Evolutionary conservation across 2,797 vertebrate species (phyloP).

Genomic region (Acomys russatus): DNA sequence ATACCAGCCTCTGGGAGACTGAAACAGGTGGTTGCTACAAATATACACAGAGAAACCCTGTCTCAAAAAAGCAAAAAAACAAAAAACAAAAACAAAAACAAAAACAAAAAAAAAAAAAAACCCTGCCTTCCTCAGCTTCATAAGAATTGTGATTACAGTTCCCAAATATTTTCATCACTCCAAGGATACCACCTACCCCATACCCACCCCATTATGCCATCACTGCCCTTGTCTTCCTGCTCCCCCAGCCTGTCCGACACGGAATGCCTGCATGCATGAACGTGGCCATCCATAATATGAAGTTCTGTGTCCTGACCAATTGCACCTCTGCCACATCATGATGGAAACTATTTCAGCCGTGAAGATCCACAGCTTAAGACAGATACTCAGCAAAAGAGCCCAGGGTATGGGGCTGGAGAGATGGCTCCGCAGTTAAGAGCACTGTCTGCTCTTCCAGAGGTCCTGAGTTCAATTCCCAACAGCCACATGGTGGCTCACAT

Average conservation of each 20-base stretch:
- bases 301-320: not conserved
- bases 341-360: not conserved
- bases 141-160: not conserved
- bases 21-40: no score
- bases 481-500: no score
- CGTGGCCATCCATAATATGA: not conserved
- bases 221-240: not conserved
- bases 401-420: no score
- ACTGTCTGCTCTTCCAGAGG: no score
- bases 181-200: not conserved
- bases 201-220: not conserved
- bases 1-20: no score
- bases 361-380: not conserved
- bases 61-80: no score
- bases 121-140: not conserved
- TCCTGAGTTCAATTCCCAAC: no score
- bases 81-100: no score
- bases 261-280: not conserved
- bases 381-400: not conserved
- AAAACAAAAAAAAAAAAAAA: no score
- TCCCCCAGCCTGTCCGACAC: not conserved
- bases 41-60: no score
- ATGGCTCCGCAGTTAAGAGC: no score
- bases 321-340: not conserved
- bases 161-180: no score